These are phyloP conservation scores for Cromileptes altivelis DNA, from an alignment of 2,113 vertebrate species.

Conservation along the genomic window DNA sequence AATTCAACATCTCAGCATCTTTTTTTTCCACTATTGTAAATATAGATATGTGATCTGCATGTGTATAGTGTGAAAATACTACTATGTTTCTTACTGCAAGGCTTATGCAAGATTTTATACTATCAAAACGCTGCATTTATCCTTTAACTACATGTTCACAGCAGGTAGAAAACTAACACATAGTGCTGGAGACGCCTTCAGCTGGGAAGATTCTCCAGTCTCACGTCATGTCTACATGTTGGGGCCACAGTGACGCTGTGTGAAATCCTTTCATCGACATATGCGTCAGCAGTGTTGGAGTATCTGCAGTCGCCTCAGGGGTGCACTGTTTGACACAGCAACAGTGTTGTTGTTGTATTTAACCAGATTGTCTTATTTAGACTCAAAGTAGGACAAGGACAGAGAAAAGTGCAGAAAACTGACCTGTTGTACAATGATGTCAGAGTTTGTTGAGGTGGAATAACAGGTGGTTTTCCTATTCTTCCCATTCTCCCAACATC, in stretches of 20 bases:
- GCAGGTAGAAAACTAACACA: conserved; percentile 26
- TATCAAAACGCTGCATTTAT: conserved; percentile 52
- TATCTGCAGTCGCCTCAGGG: not conserved
- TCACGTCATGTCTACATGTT: conserved; percentile 29
- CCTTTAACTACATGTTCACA: conserved; percentile 58
- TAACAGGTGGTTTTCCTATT: not conserved
- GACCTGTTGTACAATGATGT: not conserved
- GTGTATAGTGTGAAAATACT: conserved; percentile 55
- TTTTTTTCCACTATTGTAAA: conserved; percentile 59
- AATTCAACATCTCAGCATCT: conserved; percentile 9
- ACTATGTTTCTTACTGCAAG: conserved; percentile 67
- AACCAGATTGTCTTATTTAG: not conserved
- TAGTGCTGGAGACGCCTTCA: conserved; percentile 17
- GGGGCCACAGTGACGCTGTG: not conserved
- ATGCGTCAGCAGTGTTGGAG: conserved; percentile 8
- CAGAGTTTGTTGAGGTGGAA: not conserved
- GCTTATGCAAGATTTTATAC: conserved; percentile 80
- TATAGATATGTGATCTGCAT: conserved; percentile 75
- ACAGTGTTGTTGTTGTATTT: not conserved
- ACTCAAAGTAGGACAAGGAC: not conserved
- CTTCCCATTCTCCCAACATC: not conserved
- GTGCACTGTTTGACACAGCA: not conserved
- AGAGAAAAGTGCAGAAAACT: not conserved
- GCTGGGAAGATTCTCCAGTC: conserved; percentile 10
- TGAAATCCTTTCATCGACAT: conserved; percentile 61